These are phyloP conservation scores for Crematogaster levior DNA, from an alignment of 2,888 invertebrate genomes.

Conservation along the genomic window DNA sequence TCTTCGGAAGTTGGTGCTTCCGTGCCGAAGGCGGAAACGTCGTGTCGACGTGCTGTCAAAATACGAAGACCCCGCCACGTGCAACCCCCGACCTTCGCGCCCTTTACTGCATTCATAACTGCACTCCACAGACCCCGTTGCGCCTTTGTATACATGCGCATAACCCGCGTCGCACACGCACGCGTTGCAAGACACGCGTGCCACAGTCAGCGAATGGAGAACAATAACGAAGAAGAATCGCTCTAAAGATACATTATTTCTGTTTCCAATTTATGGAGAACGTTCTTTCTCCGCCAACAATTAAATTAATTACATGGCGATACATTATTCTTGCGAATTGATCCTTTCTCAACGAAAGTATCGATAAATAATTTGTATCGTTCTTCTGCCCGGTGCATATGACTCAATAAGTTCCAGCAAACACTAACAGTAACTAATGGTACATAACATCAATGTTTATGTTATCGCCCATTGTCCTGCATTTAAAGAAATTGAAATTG, in stretches of 20 bases:
- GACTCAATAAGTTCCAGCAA: no score
- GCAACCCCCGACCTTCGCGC: slow-evolving; percentile 79
- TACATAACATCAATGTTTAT: no score
- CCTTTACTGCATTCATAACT: slow-evolving; percentile 78
- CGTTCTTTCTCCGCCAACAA: neutral
- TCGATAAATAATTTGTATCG: neutral
- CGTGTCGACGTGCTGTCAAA: slow-evolving; percentile 83
- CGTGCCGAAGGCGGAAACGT: slow-evolving; percentile 77
- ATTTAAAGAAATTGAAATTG: no score
- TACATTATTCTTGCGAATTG: neutral
- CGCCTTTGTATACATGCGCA: slow-evolving; percentile 56
- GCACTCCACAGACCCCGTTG: slow-evolving; percentile 56
- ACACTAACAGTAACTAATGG: no score
- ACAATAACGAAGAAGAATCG: slow-evolving; percentile 24
- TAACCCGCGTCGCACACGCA: slow-evolving; percentile 13
- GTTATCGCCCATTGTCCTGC: no score
- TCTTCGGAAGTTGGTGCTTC: slow-evolving; percentile 75
- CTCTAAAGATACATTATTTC: slow-evolving; percentile 13
- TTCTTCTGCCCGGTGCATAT: no score
- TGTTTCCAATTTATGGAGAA: neutral
- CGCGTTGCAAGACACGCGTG: slow-evolving; percentile 52
- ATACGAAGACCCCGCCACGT: slow-evolving; percentile 82
- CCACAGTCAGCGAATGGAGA: slow-evolving; percentile 14
- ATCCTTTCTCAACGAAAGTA: neutral
- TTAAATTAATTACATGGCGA: slow-evolving; percentile 1